Base-by-base conservation (phyloP, 1,140 invertebrate species). In the Drosophila leontia region DNA sequence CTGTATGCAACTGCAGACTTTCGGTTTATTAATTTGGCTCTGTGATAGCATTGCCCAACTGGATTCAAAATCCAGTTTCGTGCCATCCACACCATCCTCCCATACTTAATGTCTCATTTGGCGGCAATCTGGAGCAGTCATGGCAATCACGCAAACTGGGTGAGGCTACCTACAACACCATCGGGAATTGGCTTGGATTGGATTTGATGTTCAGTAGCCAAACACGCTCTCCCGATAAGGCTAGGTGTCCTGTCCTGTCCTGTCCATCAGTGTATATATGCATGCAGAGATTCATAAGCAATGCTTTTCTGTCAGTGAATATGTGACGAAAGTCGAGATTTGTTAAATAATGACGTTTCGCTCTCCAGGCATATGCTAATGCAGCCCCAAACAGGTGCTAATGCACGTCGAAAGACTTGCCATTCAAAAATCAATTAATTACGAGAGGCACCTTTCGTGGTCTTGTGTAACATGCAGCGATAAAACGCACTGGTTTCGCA, bases 21-120 rank as follows among this genome's bases (percentile, higher is more conserved):
- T 55, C 17, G 8, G 15, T 44, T 44, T 12, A 17, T 44, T 12
- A 19, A 5, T 9, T 32, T 32, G 26, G 9, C 11, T 17, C 42
- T 35, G 17, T 26, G 32, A 19, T 13, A 44, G 17, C 53, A 44
- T 6, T 34, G n/a, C 41, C 32, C 42, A 61, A 34, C 17, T 63
- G 35, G 35, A 19, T 50, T 15, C 8, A 7, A 32, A 32, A 55
- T 37, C 48, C 23, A 32, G 67, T 68, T 67, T 53, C 12, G 61
- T 50, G 44, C 23, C 39, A 68, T 70, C 62, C 32, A 45, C 56
- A 23, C 57, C 62, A 65, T 65, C 56, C 3, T n/a, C 53, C 6
- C 34, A 37, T 9, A 44, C 48, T 68, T 70, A 70, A 68, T 68
- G 67, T 70, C 67, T 70, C 39, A 68, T 70, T 70, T 70, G 48